These are phyloP conservation scores for Chironomus tentans DNA, from an alignment of 2,888 invertebrate genomes.

Conservation along the genomic window DNA sequence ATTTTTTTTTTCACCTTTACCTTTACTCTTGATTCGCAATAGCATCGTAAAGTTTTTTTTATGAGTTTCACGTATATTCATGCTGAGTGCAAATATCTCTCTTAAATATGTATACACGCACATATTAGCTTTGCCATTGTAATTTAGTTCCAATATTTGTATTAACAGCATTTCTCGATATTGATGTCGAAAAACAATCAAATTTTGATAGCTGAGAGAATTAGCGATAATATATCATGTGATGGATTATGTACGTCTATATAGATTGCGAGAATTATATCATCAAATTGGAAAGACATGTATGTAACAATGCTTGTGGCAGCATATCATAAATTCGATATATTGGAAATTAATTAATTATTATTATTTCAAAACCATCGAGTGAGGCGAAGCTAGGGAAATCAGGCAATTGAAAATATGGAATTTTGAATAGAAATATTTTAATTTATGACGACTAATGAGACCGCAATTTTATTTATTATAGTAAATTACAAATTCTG, in stretches of 20 bases:
- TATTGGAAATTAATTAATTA: background rate
- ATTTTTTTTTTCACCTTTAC: background rate
- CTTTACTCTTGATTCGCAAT: background rate
- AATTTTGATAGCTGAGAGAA: background rate
- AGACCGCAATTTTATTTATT: too few relatives aligned
- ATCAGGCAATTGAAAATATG: too few relatives aligned
- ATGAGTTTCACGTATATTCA: too few relatives aligned
- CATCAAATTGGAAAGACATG: background rate
- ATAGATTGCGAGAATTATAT: background rate
- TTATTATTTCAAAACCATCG: background rate
- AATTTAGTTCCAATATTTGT: background rate
- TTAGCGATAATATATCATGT: background rate
- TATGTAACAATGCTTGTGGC: background rate
- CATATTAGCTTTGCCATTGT: background rate
- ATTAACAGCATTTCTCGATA: background rate
- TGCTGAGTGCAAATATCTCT: background rate
- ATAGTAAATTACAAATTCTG: too few relatives aligned
- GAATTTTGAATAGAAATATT: too few relatives aligned
- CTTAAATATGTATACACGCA: background rate
- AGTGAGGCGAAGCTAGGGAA: too few relatives aligned
- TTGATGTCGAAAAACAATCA: background rate
- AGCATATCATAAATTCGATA: background rate
- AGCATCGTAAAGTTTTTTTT: background rate
- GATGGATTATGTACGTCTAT: background rate
- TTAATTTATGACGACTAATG: too few relatives aligned